Evolutionary conservation across 2,888 invertebrate species (phyloP), one percentile per base, ranked within the genome.

Genomic region (Synergus umbraculus): DNA sequence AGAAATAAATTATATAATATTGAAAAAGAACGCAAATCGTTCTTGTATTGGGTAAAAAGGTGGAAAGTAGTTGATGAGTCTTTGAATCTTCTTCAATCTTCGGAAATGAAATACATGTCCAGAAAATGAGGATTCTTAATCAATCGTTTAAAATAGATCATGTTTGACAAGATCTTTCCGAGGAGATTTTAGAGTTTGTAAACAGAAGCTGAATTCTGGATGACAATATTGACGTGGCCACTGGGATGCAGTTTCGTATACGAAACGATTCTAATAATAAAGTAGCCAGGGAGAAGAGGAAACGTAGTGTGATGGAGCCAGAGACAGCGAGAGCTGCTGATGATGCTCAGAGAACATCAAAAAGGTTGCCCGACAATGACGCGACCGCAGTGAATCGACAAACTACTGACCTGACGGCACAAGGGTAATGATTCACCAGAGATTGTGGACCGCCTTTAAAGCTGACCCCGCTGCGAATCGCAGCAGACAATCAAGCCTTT

Each of bases 391-490:
- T 67, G 80, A 80, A 81, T 82, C 83, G 77, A 64, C 78, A 76
- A 79, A 69, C 78, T 76, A 76, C 64, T 85, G 84, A 84, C 79
- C 82, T 78, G 46, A 3, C 79, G 66, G 69, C 81, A 65, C 65
- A 73, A 63, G 66, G 54, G 44, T 80, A 82, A 85, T 86, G 84
- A 86, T 80, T 86, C 84, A 83, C 77, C 80, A 64, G 18, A 13
- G 60, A 41, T 54, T 65, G 18, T 58, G 63, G n/a, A 69, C 54
- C 54, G 80, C 54, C 63, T 79, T 64, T 76, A 22, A 49, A 22
- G 64, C 66, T 78, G 58, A 81, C 73, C 76, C 76, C 64, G 18
- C 46, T 65, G 41, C 43, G 76, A 60, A 80, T 76, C 63, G 43
- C 37, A n/a, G 49, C 54, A 67, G 76, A 81, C 77, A 58, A 65